Evolutionary conservation across 1,140 invertebrate species (phyloP).

Genomic region (Pentalonia nigronervosa): DNA sequence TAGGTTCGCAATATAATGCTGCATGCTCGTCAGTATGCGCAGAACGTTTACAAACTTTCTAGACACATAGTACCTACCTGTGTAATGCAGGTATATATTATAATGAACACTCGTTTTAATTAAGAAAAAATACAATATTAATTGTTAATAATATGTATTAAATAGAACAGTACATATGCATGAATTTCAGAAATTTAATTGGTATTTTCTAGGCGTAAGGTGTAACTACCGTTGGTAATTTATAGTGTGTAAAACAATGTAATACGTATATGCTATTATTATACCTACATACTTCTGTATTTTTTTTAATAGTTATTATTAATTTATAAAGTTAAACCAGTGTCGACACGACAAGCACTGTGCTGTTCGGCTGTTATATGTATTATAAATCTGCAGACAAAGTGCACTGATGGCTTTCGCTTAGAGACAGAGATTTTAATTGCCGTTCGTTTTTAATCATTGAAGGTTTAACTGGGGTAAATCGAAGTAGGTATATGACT

Average conservation of each 20-base stretch:
- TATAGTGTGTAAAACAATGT: neutral
- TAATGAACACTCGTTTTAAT: neutral
- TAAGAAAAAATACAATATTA: neutral
- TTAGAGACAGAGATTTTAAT: neutral
- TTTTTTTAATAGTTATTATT: neutral
- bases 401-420: neutral
- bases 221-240: neutral
- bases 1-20: neutral
- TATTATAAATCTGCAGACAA: neutral
- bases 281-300: neutral
- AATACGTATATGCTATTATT: neutral
- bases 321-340: constrained; percentile 3
- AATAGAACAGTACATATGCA: neutral
- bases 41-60: constrained; percentile 3
- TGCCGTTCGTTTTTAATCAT: neutral
- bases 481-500: neutral
- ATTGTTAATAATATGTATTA: neutral
- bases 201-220: neutral
- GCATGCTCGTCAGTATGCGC: neutral
- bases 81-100: neutral
- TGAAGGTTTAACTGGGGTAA: neutral
- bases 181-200: neutral
- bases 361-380: neutral
- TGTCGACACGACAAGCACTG: neutral
- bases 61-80: neutral